Evolutionary conservation across 1,140 invertebrate species (phyloP), one percentile per base, ranked within the genome.

Genomic region (Drosophila sp.): DNA sequence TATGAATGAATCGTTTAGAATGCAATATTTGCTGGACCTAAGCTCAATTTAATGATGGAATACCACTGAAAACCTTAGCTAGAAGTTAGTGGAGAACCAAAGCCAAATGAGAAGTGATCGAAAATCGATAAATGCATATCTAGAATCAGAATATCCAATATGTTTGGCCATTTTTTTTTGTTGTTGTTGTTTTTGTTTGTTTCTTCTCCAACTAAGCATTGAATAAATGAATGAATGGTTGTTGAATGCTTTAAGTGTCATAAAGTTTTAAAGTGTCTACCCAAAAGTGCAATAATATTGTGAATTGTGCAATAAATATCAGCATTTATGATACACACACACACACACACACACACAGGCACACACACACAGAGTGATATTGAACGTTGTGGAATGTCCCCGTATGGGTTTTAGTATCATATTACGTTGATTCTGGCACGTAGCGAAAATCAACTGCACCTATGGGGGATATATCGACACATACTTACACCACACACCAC

Each of bases 361-460:
- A 1, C 17, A 44, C 5, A 17, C 6, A 47, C 44, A 47, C 17
- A 17, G 17, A 17, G 0, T 47, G 4, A 32, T 29, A 32, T 64
- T 38, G 30, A 30, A 57, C 30, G 29, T 33, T 50, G 44, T 10
- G 44, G 44, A 50, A 57, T 57, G 29, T 33, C 29, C 5, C 10
- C 29, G 29, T 47, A 44, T 64, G 29, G 41, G 30, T 47, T 33
- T 47, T 33, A 11, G 55, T 66, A 65, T 76, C 56, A 61, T 33
- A 77, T 77, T 77, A 60, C 73, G 66, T 70, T 69, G 60, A 76
- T 76, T 76, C 32, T 76, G 67, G 73, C 75, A 76, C 75, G 73
- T 77, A 77, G 70, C 44, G 25, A 32, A 44, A 61, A 44, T 44
- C 27, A 38, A 50, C 44, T 60, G 60, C 60, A 61, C 60, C 60